Evolutionary conservation across 2,888 invertebrate genomes (phyloP).

Genomic region (Tenodera sinensis): DNA sequence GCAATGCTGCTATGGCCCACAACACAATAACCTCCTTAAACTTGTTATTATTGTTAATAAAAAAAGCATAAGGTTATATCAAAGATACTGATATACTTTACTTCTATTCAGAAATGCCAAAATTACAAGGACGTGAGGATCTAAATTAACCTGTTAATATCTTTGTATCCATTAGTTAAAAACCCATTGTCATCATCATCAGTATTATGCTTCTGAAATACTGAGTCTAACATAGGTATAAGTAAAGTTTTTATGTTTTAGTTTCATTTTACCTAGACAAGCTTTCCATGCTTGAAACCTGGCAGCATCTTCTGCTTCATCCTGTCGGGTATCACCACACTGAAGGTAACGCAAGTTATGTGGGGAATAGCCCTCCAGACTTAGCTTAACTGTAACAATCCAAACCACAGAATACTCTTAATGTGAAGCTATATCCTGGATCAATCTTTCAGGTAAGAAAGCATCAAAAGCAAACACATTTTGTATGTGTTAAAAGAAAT

Average conservation of each 20-base stretch:
- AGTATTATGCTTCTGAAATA: background rate
- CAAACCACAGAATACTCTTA: background rate
- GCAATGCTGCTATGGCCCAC: background rate
- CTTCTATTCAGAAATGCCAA: too few species aligned
- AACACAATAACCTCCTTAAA: background rate
- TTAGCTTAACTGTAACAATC: slow-evolving; percentile 62
- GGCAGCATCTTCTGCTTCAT: slow-evolving; percentile 67
- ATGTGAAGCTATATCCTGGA: background rate
- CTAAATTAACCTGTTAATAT: too few species aligned
- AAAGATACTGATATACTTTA: too few species aligned
- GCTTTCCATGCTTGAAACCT: slow-evolving; percentile 91
- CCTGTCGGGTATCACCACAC: slow-evolving; percentile 67
- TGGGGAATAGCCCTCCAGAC: slow-evolving; percentile 80
- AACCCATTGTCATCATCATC: too few species aligned
- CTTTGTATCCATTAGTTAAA: too few species aligned
- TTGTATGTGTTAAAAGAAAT: too few species aligned
- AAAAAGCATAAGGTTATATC: too few species aligned
- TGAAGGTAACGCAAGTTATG: slow-evolving; percentile 79
- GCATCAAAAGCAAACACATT: too few species aligned
- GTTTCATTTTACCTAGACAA: slow-evolving; percentile 57
- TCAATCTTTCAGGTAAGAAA: background rate
- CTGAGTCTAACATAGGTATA: background rate
- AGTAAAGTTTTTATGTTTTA: background rate
- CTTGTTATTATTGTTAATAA: too few species aligned
- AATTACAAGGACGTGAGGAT: too few species aligned